phyloP scores from a whole-genome alignment of 2,797 vertebrate species.

The Diceros bicornis region DNA sequence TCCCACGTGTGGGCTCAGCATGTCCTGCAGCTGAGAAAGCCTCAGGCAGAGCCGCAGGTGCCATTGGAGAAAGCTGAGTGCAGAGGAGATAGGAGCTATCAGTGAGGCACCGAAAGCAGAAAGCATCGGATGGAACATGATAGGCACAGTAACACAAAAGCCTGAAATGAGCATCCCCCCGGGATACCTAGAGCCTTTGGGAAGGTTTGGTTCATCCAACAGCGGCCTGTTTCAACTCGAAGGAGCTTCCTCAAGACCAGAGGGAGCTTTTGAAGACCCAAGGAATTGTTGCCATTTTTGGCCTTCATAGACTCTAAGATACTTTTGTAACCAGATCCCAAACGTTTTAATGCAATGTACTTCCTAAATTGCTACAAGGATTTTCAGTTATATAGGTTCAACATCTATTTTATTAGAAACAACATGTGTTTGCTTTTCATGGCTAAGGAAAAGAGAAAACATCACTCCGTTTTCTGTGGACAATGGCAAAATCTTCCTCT shows the following conservation, averaged over 20 bases:
- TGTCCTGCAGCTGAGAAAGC: neutral
- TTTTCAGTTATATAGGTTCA: constrained; percentile 4
- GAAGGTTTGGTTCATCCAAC: neutral
- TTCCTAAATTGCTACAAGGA: neutral
- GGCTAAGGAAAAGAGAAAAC: neutral
- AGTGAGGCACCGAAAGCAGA: neutral
- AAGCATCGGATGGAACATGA: neutral
- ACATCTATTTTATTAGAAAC: neutral
- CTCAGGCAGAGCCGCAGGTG: neutral
- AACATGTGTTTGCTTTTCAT: neutral
- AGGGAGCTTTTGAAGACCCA: neutral
- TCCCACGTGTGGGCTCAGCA: neutral
- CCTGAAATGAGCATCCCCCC: rapidly evolving
- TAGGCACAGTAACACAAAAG: neutral
- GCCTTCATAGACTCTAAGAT: neutral
- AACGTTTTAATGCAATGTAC: neutral
- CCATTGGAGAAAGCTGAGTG: neutral
- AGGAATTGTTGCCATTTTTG: neutral
- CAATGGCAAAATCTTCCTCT: neutral
- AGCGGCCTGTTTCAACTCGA: neutral
- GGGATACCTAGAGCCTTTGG: too few relatives aligned
- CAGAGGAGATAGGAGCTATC: rapidly evolving
- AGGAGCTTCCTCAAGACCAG: neutral
- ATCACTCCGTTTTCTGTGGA: neutral
- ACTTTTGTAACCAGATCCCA: neutral